Conservation (phyloP, 2,888 invertebrate genomes). For the Polyploca ridens region DNA sequence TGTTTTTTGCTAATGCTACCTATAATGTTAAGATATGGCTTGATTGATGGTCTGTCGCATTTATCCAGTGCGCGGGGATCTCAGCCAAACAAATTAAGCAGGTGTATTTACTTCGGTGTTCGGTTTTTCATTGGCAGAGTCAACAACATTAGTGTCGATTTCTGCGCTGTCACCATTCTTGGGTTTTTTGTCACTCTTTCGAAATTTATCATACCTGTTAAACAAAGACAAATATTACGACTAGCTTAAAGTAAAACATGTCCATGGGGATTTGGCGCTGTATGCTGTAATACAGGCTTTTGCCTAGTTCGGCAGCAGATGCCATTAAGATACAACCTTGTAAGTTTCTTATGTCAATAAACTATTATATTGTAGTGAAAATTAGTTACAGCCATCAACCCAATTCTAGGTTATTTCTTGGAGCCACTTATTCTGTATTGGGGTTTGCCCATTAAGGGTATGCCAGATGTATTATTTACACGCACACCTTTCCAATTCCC, state of each 20-base stretch:
- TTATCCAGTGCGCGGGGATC: neutral
- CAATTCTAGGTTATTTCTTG: too few relatives aligned
- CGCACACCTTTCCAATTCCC: too few relatives aligned
- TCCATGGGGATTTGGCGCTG: too few relatives aligned
- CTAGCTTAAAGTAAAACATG: too few relatives aligned
- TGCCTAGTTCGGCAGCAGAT: too few relatives aligned
- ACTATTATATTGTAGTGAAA: neutral
- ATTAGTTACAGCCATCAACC: too few relatives aligned
- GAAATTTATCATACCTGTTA: slow-evolving; percentile 86
- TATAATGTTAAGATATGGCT: neutral
- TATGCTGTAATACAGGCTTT: too few relatives aligned
- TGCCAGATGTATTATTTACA: neutral
- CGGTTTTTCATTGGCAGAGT: slow-evolving; percentile 63
- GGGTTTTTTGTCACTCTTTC: slow-evolving; percentile 86
- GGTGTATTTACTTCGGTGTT: slow-evolving; percentile 61
- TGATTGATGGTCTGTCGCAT: neutral
- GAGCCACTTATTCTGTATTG: too few relatives aligned
- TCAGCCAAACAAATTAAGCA: slow-evolving; percentile 42
- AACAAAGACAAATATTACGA: slow-evolving; percentile 19
- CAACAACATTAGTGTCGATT: slow-evolving; percentile 59
- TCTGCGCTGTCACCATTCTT: slow-evolving; percentile 73
- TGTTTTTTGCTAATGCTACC: neutral
- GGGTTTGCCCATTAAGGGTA: neutral
- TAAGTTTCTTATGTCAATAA: too few relatives aligned
- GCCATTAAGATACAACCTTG: too few relatives aligned